Evolutionary conservation across 2,888 invertebrate genomes (phyloP).

Genomic region (Hemistola chrysoprasaria): DNA sequence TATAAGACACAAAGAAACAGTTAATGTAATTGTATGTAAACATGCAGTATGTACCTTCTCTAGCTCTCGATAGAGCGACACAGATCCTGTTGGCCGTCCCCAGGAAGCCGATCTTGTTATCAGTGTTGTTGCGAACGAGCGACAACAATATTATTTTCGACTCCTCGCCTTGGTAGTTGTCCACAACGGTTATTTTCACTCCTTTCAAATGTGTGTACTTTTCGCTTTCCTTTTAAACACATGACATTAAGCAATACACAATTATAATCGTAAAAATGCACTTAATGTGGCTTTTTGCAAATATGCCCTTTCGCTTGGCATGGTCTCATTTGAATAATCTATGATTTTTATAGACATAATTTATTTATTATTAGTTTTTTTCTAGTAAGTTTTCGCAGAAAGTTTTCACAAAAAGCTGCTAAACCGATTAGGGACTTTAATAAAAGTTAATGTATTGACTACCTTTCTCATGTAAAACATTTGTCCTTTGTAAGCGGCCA

Average conservation of each 20-base stretch:
- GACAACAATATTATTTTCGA: conserved; percentile 89
- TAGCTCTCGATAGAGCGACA: conserved; percentile 88
- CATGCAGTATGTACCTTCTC: conserved; percentile 51
- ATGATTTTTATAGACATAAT: too few relatives aligned
- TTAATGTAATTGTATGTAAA: neutral
- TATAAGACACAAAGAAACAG: neutral
- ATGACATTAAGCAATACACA: neutral
- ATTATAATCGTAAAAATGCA: too few relatives aligned
- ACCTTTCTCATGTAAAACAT: conserved; percentile 83
- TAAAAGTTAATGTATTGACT: too few relatives aligned
- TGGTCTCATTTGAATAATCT: too few relatives aligned
- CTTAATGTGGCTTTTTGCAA: too few relatives aligned
- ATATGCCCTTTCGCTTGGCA: too few relatives aligned
- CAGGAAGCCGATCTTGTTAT: conserved; percentile 87
- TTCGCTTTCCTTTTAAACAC: conserved; percentile 49
- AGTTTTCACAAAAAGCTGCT: too few relatives aligned
- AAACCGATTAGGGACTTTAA: too few relatives aligned
- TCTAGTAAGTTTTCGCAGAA: too few relatives aligned
- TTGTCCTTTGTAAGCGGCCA: conserved; percentile 88
- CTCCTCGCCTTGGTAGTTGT: conserved; percentile 92
- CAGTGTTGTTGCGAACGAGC: conserved; percentile 87
- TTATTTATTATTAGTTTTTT: too few relatives aligned
- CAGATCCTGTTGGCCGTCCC: conserved; percentile 87
- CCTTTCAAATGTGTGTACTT: conserved; percentile 57
- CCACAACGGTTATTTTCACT: conserved; percentile 86